phyloP scores from a whole-genome alignment of 2,888 invertebrate genomes.

The Dicyrtomina minuta region DNA sequence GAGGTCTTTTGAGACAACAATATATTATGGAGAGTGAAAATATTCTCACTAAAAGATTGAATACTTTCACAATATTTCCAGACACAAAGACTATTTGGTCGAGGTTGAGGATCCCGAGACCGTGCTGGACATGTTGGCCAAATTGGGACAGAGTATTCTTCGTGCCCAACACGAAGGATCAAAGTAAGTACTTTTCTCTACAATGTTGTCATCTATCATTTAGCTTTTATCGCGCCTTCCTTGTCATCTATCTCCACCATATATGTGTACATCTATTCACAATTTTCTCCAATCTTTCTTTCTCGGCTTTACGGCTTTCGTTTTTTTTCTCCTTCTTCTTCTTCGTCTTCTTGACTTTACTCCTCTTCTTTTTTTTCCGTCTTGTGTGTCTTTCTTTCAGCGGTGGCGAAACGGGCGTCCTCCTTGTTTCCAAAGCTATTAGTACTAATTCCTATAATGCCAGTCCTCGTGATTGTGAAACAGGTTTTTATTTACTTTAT shows the following conservation, averaged over 20 bases:
- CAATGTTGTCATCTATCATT: not conserved
- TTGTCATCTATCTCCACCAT: not conserved
- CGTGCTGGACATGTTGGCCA: constrained; percentile 72
- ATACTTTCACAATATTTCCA: constrained; percentile 32
- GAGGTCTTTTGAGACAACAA: too few relatives aligned
- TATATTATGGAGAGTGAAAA: too few relatives aligned
- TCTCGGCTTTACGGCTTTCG: not conserved
- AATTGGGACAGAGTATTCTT: constrained; percentile 73
- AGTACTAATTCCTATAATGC: too few relatives aligned
- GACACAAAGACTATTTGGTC: constrained; percentile 54
- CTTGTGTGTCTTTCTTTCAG: too few relatives aligned
- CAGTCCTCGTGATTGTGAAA: too few relatives aligned
- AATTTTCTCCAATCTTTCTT: not conserved
- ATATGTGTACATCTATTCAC: not conserved
- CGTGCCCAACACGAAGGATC: constrained; percentile 63
- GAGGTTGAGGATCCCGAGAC: constrained; percentile 71
- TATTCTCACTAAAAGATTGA: too few relatives aligned
- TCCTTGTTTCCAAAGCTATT: too few relatives aligned
- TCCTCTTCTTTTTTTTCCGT: too few relatives aligned
- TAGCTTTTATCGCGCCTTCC: constrained; percentile 11
- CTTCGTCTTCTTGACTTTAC: too few relatives aligned
- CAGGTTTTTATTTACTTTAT: too few relatives aligned
- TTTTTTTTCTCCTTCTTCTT: not conserved
- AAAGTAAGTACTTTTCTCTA: constrained; percentile 46
- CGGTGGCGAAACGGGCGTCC: too few relatives aligned